Base-by-base conservation (phyloP, 2,113 vertebrate species). In the Numenius arquata region DNA sequence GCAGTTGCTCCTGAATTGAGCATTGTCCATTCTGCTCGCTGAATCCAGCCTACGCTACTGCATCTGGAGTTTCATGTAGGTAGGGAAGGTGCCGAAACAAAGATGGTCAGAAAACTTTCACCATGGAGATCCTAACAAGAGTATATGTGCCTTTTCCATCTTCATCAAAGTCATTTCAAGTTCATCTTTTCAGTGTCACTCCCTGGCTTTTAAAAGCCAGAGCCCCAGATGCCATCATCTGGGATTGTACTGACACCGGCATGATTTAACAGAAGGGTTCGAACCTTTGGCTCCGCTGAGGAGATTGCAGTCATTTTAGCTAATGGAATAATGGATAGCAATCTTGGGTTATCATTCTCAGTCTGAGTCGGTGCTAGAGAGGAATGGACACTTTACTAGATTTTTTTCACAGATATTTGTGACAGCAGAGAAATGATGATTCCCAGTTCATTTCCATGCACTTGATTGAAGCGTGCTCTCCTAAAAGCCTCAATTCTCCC, bases 251-350 rank as follows among this genome's bases (percentile, higher is more conserved):
- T 77, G 79, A 62, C 75, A 74, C 11, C 2, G 8, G 12, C 1
- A 0, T 67, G 38, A 71, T 81, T 53, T n/a, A 23, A 65, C 20
- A 29, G 55, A 68, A 75, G 40, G 61, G 25, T 65, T 47, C 0
- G 0, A 93, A 55, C 79, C 71, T 88, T 76, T 58, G 53, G 56
- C 62, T 95, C 73, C 0, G 0, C 86, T 43, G 3, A 72, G 90
- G 83, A 93, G 73, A 95, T 40, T 71, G 38, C 80, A 92, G 73
- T 91, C 73, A 87, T 95, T 93, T 89, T 50, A 84, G 61, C 68
- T 97, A 97, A 97, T 95, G 94, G 83, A 95, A 94, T 94, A 95
- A 96, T 92, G 47, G 86, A 77, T 19, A 65, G 65, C 93, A 95
- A 91, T 94, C 89, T 81, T 2, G 32, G 65, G 16, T 75, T 95